phyloP scores from a whole-genome alignment of 2,888 invertebrate species.

The Coleophora deauratella region DNA sequence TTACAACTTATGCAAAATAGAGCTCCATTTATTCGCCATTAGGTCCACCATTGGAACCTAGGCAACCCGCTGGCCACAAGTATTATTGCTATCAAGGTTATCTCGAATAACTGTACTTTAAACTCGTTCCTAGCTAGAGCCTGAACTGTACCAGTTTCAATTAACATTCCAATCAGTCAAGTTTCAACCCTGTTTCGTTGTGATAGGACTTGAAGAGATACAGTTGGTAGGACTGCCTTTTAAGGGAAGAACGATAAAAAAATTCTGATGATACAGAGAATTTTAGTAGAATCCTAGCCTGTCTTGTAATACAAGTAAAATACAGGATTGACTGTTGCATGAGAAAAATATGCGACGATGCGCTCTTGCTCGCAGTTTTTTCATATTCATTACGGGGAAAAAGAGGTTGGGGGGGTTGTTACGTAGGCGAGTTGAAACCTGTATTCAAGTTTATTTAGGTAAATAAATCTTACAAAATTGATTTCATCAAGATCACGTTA shows the following conservation, averaged over 20 bases:
- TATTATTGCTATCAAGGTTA: slow-evolving; percentile 6
- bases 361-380: slow-evolving; percentile 13
- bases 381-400: slow-evolving; percentile 27
- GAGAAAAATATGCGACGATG: background rate
- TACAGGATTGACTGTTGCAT: slow-evolving; percentile 2
- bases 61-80: slow-evolving; percentile 16
- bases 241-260: background rate
- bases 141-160: slow-evolving; percentile 19
- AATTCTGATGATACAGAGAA: no score
- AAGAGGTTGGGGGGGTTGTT: no score
- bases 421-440: no score
- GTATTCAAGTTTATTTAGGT: no score
- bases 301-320: background rate
- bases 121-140: slow-evolving; percentile 24
- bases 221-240: slow-evolving; percentile 3
- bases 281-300: no score
- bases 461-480: no score
- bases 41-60: slow-evolving; percentile 12
- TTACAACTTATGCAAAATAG: no score
- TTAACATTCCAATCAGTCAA: no score
- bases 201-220: slow-evolving; percentile 13
- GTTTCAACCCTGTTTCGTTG: slow-evolving; percentile 18
- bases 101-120: slow-evolving; percentile 20
- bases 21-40: slow-evolving; percentile 17
- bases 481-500: no score